These are phyloP conservation scores for Lathronympha strigana DNA, from an alignment of 2,888 invertebrate genomes.

Conservation along the genomic window DNA sequence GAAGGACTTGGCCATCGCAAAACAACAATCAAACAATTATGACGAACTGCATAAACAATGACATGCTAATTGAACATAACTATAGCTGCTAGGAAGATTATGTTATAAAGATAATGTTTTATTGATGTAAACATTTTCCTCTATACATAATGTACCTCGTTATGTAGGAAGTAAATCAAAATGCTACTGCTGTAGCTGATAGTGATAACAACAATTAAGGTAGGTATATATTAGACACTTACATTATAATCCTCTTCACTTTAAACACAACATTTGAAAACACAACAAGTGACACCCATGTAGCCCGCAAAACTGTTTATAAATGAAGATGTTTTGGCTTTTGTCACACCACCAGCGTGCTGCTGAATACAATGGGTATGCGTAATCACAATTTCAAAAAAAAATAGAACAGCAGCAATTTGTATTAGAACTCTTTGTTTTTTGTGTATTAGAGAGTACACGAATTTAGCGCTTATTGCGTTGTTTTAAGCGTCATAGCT, in stretches of 20 bases:
- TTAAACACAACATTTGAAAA: background rate
- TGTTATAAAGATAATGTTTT: too few species aligned
- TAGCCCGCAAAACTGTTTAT: conserved; percentile 2
- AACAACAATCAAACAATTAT: too few species aligned
- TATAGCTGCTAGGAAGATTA: too few species aligned
- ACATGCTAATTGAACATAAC: too few species aligned
- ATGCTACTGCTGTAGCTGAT: too few species aligned
- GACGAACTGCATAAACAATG: too few species aligned
- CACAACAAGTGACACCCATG: conserved; percentile 8
- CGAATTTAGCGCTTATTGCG: background rate
- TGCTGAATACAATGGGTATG: background rate
- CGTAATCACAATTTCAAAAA: conserved; percentile 8
- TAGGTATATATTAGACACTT: background rate
- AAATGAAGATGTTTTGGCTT: background rate
- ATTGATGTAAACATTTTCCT: too few species aligned
- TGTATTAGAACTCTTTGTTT: conserved; percentile 5
- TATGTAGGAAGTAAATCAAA: too few species aligned
- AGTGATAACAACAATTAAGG: too few species aligned
- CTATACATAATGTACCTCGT: too few species aligned
- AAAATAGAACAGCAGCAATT: background rate
- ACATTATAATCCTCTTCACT: background rate
- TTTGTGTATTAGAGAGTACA: too few species aligned
- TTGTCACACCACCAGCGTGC: conserved; percentile 4
- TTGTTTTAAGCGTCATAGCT: background rate
- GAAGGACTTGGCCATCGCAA: too few species aligned